Conservation (phyloP, 2,888 invertebrate genomes). For the Unio pictorum region DNA sequence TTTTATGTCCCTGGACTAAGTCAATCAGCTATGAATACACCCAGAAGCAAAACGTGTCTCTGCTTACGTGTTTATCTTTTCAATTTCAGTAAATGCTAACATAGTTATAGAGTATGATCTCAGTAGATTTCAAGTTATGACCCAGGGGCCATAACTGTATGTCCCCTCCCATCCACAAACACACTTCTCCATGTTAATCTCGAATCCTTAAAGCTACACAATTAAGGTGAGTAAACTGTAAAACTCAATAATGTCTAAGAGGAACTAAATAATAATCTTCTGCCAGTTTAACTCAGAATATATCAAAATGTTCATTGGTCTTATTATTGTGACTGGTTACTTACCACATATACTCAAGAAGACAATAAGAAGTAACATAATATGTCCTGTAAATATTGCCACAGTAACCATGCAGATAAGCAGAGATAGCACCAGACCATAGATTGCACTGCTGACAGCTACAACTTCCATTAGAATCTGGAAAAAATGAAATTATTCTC, state of each 20-base stretch:
- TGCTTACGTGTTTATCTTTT: no score
- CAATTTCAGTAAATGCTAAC: no score
- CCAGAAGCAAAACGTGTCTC: no score
- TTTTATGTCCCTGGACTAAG: no score
- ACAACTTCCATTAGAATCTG: constrained; percentile 68
- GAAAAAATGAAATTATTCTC: not conserved
- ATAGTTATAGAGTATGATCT: no score
- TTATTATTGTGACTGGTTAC: constrained; percentile 5
- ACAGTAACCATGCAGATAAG: constrained; percentile 65
- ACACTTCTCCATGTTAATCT: no score
- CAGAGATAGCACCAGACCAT: constrained; percentile 64
- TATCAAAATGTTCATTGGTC: not conserved
- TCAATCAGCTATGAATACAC: no score
- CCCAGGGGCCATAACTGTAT: no score
- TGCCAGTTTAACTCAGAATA: not conserved
- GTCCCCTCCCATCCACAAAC: no score
- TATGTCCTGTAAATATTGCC: constrained; percentile 65
- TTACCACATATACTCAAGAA: constrained; percentile 61
- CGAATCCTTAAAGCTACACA: not conserved
- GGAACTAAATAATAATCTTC: not conserved
- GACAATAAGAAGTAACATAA: constrained; percentile 56
- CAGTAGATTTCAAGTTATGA: no score
- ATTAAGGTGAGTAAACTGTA: not conserved
- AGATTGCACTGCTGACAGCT: constrained; percentile 67
- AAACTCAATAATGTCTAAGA: not conserved